phyloP scores from a whole-genome alignment of 2,113 vertebrate genomes.

The Alosa alosa region DNA sequence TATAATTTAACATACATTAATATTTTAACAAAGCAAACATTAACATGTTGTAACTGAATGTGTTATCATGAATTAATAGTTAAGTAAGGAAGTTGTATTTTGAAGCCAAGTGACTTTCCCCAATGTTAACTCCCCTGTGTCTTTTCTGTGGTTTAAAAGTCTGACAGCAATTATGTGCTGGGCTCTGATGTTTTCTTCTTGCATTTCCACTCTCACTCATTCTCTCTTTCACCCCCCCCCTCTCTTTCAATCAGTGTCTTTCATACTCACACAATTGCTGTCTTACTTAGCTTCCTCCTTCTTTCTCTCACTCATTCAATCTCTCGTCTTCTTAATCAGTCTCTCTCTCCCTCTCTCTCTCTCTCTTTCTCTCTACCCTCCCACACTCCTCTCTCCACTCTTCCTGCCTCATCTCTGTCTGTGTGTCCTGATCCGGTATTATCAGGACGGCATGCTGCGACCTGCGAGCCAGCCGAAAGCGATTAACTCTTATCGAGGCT shows the following conservation, averaged over 20 bases:
- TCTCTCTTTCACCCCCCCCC: background rate
- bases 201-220: conserved; percentile 26
- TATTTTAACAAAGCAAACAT: conserved; percentile 12
- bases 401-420: background rate
- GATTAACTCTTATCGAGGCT: conserved; percentile 45
- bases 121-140: background rate
- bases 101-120: conserved; percentile 3
- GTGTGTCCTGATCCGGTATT: conserved; percentile 12
- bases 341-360: background rate
- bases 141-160: background rate
- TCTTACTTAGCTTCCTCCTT: background rate
- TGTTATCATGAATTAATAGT: conserved; percentile 6
- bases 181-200: conserved; percentile 36
- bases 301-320: background rate
- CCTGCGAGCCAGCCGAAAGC: conserved; percentile 19
- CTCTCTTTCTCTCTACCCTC: background rate
- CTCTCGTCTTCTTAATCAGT: background rate
- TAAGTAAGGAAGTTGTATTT: background rate
- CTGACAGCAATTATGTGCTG: conserved; percentile 20
- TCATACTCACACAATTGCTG: background rate
- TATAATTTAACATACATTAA: conserved; percentile 1
- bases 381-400: background rate
- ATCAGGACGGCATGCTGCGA: conserved; percentile 1
- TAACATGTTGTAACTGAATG: conserved; percentile 10
- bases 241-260: background rate